Evolutionary conservation across 2,113 vertebrate species (phyloP), one percentile per base, ranked within the genome.

Genomic region (Pyrgilauda ruficollis): DNA sequence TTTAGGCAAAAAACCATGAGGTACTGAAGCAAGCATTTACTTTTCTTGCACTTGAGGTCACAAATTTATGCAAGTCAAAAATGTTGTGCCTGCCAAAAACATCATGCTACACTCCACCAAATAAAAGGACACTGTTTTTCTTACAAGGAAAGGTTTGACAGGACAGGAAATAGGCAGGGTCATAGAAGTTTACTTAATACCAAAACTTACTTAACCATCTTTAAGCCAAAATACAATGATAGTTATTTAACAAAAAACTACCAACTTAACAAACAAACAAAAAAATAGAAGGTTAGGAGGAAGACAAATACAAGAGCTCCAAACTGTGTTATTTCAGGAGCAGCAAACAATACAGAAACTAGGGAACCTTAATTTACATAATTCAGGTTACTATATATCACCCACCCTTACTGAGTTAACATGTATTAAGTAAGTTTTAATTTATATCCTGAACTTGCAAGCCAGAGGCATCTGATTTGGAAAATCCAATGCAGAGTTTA

Each of bases 111-210:
- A 97, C 95, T 97, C 97, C 88, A 97, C 97, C 94, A 97, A 98
- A 98, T 97, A 98, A 98, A 98, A 98, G 98, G 94, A 97, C 97
- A 97, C 97, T 97, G 97, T 98, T 98, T 97, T 98, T 98, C 98
- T 98, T 98, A 98, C 98, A 98, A 97, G 97, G 97, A 97, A 97
- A 97, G 96, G 95, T 97, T 98, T 98, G 97, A 98, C 97, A 97
- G 96, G 97, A 97, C 97, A 97, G 97, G 98, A 98, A 98, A 97
- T 94, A 97, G 97, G 97, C 96, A 95, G 97, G 95, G 97, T 97
- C 96, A 97, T 63, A 95, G 84, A 96, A 96, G 97, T 98, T 98
- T 97, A 97, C 95, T 97, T 97, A 97, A 97, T 95, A 96, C 94
- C 3, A 49, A 93, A 97, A 97, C 93, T 91, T 95, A 95, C 75